Evolutionary conservation across 2,113 vertebrate genomes (phyloP).

Genomic region (Sapayoa aenigma): DNA sequence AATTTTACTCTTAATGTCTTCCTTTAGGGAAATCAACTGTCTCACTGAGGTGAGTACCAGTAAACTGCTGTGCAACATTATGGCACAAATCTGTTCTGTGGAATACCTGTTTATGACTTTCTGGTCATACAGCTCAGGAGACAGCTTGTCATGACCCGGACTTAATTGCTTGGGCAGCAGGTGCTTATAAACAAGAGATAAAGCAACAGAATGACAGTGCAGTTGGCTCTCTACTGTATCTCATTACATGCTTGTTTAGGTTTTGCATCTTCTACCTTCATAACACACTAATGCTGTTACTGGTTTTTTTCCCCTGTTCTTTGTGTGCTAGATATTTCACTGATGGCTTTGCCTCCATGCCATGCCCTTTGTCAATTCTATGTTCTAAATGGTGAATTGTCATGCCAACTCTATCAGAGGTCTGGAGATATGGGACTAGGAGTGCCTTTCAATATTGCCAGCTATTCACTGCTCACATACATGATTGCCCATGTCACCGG

Average conservation of each 20-base stretch:
- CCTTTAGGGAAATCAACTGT: not conserved
- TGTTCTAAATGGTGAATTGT: constrained; percentile 87
- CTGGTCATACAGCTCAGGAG: not conserved
- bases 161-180: not conserved
- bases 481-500: constrained; percentile 96
- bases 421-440: constrained; percentile 96
- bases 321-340: constrained; percentile 80
- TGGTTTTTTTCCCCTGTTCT: fast-evolving
- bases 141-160: not conserved
- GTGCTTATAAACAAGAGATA: not conserved
- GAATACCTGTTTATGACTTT: not conserved
- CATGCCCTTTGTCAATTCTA: constrained; percentile 97
- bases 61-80: constrained; percentile 11
- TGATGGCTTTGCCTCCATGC: constrained; percentile 94
- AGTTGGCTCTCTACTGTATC: not conserved
- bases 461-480: constrained; percentile 93
- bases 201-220: not conserved
- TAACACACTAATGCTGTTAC: not conserved
- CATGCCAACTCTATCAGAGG: constrained; percentile 95
- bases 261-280: not conserved
- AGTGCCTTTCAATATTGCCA: constrained; percentile 97
- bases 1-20: not conserved
- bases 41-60: not conserved
- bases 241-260: not conserved
- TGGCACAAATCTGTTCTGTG: not conserved